These are phyloP conservation scores for Amblyteles armatorius DNA, from an alignment of 2,888 invertebrate genomes.

Conservation along the genomic window DNA sequence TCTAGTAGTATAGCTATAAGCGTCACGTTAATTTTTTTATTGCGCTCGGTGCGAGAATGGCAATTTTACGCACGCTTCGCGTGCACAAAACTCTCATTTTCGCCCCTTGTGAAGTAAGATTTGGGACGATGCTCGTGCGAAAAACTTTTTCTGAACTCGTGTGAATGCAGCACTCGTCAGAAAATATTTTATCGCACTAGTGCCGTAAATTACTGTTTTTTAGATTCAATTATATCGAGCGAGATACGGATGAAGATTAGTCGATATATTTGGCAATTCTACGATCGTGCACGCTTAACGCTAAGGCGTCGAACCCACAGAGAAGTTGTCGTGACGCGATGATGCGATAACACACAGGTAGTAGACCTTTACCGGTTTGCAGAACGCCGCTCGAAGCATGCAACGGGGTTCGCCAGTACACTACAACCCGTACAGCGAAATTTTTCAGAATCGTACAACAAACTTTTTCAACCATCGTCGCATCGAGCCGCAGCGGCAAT, in stretches of 20 bases:
- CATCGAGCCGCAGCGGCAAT: too few species aligned
- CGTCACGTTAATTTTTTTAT: not conserved
- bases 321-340: not conserved
- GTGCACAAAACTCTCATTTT: too few species aligned
- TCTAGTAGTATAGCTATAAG: slow-evolving; percentile 2
- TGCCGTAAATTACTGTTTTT: not conserved
- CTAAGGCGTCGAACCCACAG: slow-evolving; percentile 10
- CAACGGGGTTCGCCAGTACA: not conserved
- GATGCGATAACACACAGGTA: slow-evolving; percentile 14
- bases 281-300: not conserved
- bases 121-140: too few species aligned
- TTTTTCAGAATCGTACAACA: not conserved
- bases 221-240: not conserved
- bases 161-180: too few species aligned
- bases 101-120: too few species aligned
- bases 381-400: not conserved
- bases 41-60: too few species aligned
- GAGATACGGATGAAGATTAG: not conserved
- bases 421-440: not conserved
- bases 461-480: not conserved
- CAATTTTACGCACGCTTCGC: too few species aligned
- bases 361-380: not conserved
- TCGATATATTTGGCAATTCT: not conserved
- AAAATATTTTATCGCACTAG: too few species aligned
- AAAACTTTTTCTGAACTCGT: too few species aligned